Conservation (phyloP, 2,797 vertebrate genomes). For the Onychomys arenicola region DNA sequence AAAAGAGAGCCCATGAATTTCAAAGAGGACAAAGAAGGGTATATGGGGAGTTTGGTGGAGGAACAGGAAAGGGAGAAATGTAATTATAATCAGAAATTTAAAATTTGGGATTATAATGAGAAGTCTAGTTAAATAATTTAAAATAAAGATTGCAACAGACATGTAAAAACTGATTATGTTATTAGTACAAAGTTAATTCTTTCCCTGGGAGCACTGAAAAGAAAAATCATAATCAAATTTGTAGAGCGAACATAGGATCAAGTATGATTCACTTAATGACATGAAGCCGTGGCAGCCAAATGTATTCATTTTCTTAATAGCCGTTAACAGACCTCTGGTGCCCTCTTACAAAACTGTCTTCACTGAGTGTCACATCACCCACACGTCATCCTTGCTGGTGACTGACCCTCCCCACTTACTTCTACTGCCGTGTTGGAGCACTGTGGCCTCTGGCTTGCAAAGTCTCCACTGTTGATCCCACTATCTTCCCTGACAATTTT, state of each 20-base stretch:
- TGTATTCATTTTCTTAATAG: slow-evolving; percentile 58
- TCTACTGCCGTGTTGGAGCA: background rate
- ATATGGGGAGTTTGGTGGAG: background rate
- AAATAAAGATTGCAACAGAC: background rate
- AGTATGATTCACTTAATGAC: slow-evolving; percentile 54
- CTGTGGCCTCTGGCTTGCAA: slow-evolving; percentile 9
- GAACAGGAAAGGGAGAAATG: background rate
- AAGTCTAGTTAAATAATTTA: slow-evolving; percentile 24
- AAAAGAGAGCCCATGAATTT: background rate
- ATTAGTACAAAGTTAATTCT: slow-evolving; percentile 14
- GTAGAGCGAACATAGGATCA: background rate
- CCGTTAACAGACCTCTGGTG: slow-evolving; percentile 31
- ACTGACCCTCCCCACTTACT: background rate
- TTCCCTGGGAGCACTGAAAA: background rate
- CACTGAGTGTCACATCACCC: background rate
- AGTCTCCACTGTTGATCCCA: slow-evolving; percentile 5
- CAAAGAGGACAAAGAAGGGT: background rate
- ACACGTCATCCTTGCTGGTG: slow-evolving; percentile 1
- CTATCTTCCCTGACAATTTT: slow-evolving; percentile 27
- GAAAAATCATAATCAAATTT: slow-evolving; percentile 55
- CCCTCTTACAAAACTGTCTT: slow-evolving; percentile 42
- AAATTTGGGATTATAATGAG: background rate
- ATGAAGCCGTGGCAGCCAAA: slow-evolving; percentile 15
- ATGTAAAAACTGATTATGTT: background rate
- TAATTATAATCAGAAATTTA: background rate